Conservation (phyloP, 2,113 vertebrate genomes). For the Erinaceus europaeus region DNA sequence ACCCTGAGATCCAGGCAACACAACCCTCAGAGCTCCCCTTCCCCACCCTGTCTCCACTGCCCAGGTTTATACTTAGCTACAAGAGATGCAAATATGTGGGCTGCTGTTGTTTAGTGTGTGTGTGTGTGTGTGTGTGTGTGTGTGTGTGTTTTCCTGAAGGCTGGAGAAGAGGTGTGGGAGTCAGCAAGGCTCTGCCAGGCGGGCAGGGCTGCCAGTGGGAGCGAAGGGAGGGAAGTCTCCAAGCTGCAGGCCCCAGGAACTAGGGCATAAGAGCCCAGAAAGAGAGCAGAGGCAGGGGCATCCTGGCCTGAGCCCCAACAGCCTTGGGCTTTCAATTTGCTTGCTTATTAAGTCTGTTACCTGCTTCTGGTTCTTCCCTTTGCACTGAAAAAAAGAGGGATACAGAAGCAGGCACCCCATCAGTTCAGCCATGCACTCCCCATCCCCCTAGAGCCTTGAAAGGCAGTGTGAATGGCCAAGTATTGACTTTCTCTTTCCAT, state of each 20-base stretch:
- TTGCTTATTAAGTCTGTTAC: background rate
- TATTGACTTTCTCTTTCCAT: background rate
- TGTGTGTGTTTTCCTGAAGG: constrained; percentile 5
- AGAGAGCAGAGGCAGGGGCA: background rate
- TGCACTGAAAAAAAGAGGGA: background rate
- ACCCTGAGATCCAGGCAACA: no score
- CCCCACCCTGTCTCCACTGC: no score
- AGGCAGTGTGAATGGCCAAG: background rate
- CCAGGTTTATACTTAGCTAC: constrained; percentile 46
- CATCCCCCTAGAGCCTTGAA: no score
- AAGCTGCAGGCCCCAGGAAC: background rate
- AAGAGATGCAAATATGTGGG: constrained; percentile 36
- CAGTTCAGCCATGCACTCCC: background rate
- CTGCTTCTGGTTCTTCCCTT: background rate
- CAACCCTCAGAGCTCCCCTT: background rate
- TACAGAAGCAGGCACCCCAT: background rate
- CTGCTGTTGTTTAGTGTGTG: no score
- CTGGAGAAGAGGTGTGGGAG: constrained; percentile 45
- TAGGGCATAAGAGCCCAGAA: background rate
- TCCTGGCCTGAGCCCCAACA: background rate
- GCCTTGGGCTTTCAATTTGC: background rate
- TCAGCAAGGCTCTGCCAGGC: constrained; percentile 18
- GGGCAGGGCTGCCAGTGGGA: background rate
- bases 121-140: no score
- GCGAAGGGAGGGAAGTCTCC: background rate